Conservation (phyloP, 2,888 invertebrate genomes). For the Alviniconcha strummeri region DNA sequence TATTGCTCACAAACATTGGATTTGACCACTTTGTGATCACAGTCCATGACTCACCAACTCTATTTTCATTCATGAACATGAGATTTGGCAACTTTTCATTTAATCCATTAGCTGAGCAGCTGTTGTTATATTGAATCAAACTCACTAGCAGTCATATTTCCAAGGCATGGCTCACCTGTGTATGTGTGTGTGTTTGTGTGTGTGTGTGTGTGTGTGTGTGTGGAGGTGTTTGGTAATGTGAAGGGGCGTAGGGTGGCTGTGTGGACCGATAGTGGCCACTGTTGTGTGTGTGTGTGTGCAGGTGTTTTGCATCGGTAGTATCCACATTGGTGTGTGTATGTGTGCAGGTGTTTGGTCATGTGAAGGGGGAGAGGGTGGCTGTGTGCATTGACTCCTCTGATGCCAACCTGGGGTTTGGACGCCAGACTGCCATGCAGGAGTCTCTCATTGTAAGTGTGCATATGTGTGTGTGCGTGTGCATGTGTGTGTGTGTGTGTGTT, state of each 20-base stretch:
- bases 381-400: constrained; percentile 71
- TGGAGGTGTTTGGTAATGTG: not conserved
- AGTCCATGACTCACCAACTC: no score
- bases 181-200: constrained; percentile 1
- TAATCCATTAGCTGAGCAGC: no score
- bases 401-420: constrained; percentile 72
- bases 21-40: no score
- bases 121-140: no score
- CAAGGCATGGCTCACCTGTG: not conserved
- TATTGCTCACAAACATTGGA: no score
- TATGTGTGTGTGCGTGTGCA: not conserved
- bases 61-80: no score
- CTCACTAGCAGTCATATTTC: not conserved
- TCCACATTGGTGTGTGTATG: constrained; percentile 22
- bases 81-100: no score
- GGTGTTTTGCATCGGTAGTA: not conserved
- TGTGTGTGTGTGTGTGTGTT: constrained; percentile 18
- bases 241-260: not conserved
- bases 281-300: not conserved
- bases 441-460: constrained; percentile 65
- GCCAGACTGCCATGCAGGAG: constrained; percentile 69
- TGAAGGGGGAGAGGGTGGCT: constrained; percentile 68
- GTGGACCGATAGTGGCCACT: not conserved
- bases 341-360: constrained; percentile 70
- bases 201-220: constrained; percentile 2